Evolutionary conservation across 2,797 vertebrate genomes (phyloP).

Genomic region (Leptoclinus maculatus): DNA sequence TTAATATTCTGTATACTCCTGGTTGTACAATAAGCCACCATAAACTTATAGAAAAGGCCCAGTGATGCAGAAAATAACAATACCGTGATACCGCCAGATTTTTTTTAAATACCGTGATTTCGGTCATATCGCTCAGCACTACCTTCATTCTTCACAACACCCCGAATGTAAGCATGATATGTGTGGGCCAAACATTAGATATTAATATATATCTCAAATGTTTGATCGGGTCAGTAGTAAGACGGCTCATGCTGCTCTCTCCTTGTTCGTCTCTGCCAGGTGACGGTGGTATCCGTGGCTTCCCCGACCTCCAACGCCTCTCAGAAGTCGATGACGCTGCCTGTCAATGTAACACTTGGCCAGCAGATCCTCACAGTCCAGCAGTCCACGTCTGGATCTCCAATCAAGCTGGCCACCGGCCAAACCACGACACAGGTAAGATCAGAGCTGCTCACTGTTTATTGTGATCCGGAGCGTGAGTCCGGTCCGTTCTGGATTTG

Average conservation of each 20-base stretch:
- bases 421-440: constrained; percentile 86
- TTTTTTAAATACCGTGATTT: too few relatives aligned
- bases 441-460: neutral
- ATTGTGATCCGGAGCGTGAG: neutral
- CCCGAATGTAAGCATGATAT: too few relatives aligned
- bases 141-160: neutral
- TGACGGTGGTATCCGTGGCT: constrained; percentile 91
- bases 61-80: too few relatives aligned
- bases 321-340: constrained; percentile 90
- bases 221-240: neutral
- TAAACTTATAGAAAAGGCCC: too few relatives aligned
- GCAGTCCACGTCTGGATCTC: constrained; percentile 87
- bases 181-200: neutral
- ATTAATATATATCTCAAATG: neutral
- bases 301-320: constrained; percentile 88
- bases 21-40: too few relatives aligned
- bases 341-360: constrained; percentile 89
- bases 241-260: neutral
- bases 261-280: constrained; percentile 72
- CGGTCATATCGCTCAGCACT: too few relatives aligned
- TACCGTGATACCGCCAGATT: too few relatives aligned
- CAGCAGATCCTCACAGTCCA: constrained; percentile 93
- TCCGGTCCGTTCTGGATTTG: neutral
- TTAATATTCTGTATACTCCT: too few relatives aligned
- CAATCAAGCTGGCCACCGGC: constrained; percentile 87